Evolutionary conservation across 2,113 vertebrate genomes (phyloP), one percentile per base, ranked within the genome.

Genomic region (Pseudopipra pipra): DNA sequence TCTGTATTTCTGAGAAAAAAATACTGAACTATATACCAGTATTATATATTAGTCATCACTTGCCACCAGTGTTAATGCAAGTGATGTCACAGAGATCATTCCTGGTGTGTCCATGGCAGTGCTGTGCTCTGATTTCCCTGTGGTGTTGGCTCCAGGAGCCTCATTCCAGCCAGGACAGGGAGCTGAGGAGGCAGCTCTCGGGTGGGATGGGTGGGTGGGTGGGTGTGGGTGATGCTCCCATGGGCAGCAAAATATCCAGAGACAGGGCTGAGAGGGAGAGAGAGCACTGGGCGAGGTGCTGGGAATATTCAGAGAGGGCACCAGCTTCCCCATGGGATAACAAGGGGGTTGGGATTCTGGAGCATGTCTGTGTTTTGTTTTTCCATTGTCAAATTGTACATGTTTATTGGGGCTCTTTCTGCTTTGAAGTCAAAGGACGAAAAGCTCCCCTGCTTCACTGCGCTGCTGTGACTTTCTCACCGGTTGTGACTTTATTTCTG

Each of bases 1-100:
- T 61, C 12, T 76, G 41, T 35, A 15, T 76, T 79, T 78, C 17
- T 24, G 61, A 61, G n/a, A 8, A 33, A 28, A 27, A 54, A 11
- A 1, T 8, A 3, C 35, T 20, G 27, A 28, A 30, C 31, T 41
- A 54, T 11, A 27, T 4, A 17, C 14, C 23, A 11, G 22, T 58
- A 5, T 24, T 7, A 0, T 10, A 16, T 46, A 41, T 10, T 24
- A 27, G 28, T 1, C 33, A 4, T 27, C 11, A 0, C 39, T n/a
- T 5, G 41, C 25, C 25, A 17, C 19, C 25, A 2, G 41, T 4
- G 37, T 13, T 59, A 7, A 12, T 1, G 41, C 33, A 8, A 72
- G 62, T 0, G 2, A 3, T 20, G 2, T 9, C 3, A 13, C 37
- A 1, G 15, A 9, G 77, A 1, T 33, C 5, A 1, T 9, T 6